Evolutionary conservation across 2,797 vertebrate genomes (phyloP), one percentile per base, ranked within the genome.

Genomic region (Onychomys arenicola): DNA sequence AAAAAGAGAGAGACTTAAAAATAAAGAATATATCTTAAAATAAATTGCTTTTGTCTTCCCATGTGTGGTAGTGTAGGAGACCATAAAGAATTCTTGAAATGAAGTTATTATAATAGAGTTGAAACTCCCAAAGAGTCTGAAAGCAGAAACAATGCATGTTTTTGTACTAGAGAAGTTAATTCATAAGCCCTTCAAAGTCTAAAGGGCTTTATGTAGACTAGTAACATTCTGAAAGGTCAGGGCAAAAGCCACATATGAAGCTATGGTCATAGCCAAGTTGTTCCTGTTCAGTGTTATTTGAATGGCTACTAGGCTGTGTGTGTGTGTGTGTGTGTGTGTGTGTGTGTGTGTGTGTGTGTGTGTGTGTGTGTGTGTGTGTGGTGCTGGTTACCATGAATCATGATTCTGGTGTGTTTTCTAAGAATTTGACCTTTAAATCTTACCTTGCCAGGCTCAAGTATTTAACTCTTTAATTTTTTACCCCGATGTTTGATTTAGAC

Each of bases 71-170:
- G 40, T 89, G 21, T 88, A 77, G 8, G 16, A 90, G 21, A 93
- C 17, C 49, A 92, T 69, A 86, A 92, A 57, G 21, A 94, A 78
- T 90, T 57, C 71, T 71, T 89, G 71, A 82, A 89, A 80, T 89
- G 17, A 55, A 83, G 17, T 59, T 23, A 63, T 76, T 86, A 32
- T 61, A 89, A 84, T 75, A 84, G 43, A 89, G 13, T 76, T 87
- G 37, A 95, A 17, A 17, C 9, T 89, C 40, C 57, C 40, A 71
- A n/a, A 63, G 40, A 49, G 71, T 92, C 46, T 86, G 81, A 37
- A 73, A 90, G 19, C 49, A 78, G n/a, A 80, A 89, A 73, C 61
- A 75, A 32, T 61, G 43, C 8, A 27, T 76, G 13, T 83, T 82
- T 77, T 65, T 77, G 32, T 52, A 40, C 34, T 52, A 77, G 34